Evolutionary conservation across 1,140 invertebrate genomes (phyloP).

Genomic region (Leptinotarsa undecemlineata): DNA sequence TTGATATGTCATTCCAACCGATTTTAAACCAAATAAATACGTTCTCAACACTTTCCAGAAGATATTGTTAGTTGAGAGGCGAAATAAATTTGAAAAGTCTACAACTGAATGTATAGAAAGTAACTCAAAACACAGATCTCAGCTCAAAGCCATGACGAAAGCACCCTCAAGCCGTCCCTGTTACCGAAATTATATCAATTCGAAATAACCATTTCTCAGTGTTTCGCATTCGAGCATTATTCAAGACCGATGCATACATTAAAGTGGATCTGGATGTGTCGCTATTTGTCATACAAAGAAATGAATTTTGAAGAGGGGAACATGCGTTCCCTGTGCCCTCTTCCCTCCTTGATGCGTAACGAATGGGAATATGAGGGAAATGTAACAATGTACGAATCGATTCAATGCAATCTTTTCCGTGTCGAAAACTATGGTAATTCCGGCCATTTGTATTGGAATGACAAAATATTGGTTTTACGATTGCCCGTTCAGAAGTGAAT

Average conservation of each 20-base stretch:
- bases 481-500: not conserved
- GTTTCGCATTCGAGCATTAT: slow-evolving; percentile 11
- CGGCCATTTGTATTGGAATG: slow-evolving; percentile 15
- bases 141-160: not conserved
- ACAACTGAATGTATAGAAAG: not conserved
- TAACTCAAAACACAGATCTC: no score
- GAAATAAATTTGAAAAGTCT: no score
- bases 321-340: not conserved
- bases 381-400: slow-evolving; percentile 7
- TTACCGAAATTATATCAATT: slow-evolving; percentile 6
- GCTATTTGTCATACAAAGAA: slow-evolving; percentile 20
- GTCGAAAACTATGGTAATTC: slow-evolving; percentile 16
- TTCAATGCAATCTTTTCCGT: slow-evolving; percentile 17
- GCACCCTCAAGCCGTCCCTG: not conserved
- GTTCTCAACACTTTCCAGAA: no score
- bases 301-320: slow-evolving; percentile 15
- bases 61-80: no score
- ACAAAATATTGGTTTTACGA: slow-evolving; percentile 8
- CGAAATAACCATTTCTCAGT: slow-evolving; percentile 1
- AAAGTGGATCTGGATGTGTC: slow-evolving; percentile 14
- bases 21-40: no score
- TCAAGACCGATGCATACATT: slow-evolving; percentile 15
- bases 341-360: not conserved
- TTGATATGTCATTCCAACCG: no score
- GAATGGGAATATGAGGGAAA: slow-evolving; percentile 1